Conservation (phyloP, 2,113 vertebrate genomes). For the Aphelocoma coerulescens region DNA sequence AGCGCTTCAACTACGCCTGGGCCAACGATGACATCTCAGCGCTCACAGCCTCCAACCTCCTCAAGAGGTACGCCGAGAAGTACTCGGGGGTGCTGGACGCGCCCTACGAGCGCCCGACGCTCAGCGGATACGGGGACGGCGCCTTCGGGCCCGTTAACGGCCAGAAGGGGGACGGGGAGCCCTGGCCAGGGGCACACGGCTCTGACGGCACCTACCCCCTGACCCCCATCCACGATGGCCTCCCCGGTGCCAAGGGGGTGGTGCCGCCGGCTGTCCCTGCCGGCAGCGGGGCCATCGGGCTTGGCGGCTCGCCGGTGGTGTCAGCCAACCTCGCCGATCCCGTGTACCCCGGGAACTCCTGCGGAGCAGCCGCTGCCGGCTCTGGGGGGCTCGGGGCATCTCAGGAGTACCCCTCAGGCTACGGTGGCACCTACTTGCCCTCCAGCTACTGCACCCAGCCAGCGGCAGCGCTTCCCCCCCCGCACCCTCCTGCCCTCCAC, state of each 20-base stretch:
- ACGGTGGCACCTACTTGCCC: slow-evolving; percentile 87
- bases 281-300: slow-evolving; percentile 67
- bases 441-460: slow-evolving; percentile 88
- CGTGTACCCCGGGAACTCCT: slow-evolving; percentile 78
- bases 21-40: slow-evolving; percentile 97
- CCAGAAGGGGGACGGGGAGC: slow-evolving; percentile 86
- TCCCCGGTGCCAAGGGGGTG: slow-evolving; percentile 76
- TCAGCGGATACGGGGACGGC: slow-evolving; percentile 77
- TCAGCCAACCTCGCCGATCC: slow-evolving; percentile 84
- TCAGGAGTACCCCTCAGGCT: slow-evolving; percentile 86
- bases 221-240: slow-evolving; percentile 80
- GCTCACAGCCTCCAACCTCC: slow-evolving; percentile 92
- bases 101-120: slow-evolving; percentile 84
- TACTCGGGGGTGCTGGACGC: slow-evolving; percentile 89
- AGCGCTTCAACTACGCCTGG: slow-evolving; percentile 92
- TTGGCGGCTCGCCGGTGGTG: slow-evolving; percentile 75
- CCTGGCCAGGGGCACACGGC: slow-evolving; percentile 82
- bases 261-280: slow-evolving; percentile 41
- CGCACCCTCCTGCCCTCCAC: slow-evolving; percentile 71
- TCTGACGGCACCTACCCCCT: slow-evolving; percentile 82
- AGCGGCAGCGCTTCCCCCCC: slow-evolving; percentile 73
- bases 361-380: slow-evolving; percentile 44
- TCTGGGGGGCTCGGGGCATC: slow-evolving; percentile 70
- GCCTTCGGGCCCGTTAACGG: slow-evolving; percentile 81
- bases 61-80: slow-evolving; percentile 97